Evolutionary conservation across 1,140 invertebrate species (phyloP).

Genomic region (Cotesia glomerata): DNA sequence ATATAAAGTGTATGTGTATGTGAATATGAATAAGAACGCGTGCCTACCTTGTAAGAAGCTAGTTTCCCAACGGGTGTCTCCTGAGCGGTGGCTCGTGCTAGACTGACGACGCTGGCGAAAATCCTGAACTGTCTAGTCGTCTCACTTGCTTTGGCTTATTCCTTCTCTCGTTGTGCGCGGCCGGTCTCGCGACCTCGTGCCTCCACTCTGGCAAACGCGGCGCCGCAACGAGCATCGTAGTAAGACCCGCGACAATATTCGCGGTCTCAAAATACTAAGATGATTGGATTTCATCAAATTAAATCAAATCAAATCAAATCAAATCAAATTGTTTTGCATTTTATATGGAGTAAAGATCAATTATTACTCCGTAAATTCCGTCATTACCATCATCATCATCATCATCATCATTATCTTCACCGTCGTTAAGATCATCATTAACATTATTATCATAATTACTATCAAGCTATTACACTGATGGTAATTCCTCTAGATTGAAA

Average conservation of each 20-base stretch:
- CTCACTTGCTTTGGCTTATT: slow-evolving; percentile 4
- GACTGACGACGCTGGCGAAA: slow-evolving; percentile 47
- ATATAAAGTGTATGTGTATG: neutral
- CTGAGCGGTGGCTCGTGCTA: slow-evolving; percentile 59
- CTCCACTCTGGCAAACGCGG: slow-evolving; percentile 23
- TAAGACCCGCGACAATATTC: neutral
- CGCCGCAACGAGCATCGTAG: slow-evolving; percentile 4
- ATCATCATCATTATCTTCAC: neutral
- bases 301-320: slow-evolving; percentile 5
- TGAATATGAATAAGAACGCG: slow-evolving; percentile 12
- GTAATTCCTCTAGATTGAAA: neutral
- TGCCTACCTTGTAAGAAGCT: slow-evolving; percentile 55
- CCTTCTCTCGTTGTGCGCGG: slow-evolving; percentile 37
- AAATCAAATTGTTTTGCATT: slow-evolving; percentile 3
- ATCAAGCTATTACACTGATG: neutral
- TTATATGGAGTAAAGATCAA: neutral
- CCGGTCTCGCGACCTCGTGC: slow-evolving; percentile 32
- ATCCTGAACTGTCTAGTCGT: slow-evolving; percentile 42
- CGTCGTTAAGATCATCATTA: neutral
- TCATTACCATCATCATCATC: neutral
- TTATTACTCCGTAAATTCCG: neutral
- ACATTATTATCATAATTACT: neutral
- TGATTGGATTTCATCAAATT: neutral
- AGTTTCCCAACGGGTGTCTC: slow-evolving; percentile 54
- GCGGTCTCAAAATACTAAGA: slow-evolving; percentile 26